A percentile compares a stretch with the other conserved stretches of the same genome.
phyloP scores from a whole-genome alignment of 2,113 vertebrate species.

The Tragelaphus scriptus region DNA sequence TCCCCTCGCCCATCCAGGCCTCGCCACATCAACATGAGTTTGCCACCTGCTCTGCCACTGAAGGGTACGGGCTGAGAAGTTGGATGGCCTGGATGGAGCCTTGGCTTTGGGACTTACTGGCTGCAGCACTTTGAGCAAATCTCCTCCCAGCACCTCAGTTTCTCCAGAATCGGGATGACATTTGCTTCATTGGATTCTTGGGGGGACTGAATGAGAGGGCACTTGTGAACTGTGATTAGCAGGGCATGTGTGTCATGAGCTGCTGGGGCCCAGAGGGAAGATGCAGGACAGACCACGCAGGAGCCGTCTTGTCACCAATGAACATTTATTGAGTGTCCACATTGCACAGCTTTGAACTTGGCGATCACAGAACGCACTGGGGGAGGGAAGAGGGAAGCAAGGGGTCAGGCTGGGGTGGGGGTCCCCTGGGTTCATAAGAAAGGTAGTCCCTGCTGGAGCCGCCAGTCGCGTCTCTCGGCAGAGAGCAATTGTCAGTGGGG shows the following conservation, averaged over 20 bases:
- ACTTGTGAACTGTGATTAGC: neutral
- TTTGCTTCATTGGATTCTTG: neutral
- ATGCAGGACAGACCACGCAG: neutral
- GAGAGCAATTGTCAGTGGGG: conserved; percentile 47
- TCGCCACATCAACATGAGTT: neutral
- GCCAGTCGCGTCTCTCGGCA: conserved; percentile 68
- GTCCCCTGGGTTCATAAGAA: conserved; percentile 27
- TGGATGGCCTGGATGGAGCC: neutral
- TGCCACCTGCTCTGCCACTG: neutral
- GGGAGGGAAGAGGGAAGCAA: conserved; percentile 14
- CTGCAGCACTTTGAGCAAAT: neutral
- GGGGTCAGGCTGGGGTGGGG: neutral
- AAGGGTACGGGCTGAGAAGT: too few species aligned
- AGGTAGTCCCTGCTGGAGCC: conserved; percentile 59
- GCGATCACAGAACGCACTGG: conserved; percentile 57
- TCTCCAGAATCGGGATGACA: neutral
- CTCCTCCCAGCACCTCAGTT: neutral
- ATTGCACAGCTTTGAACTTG: conserved; percentile 72
- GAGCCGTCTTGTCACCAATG: conserved; percentile 49
- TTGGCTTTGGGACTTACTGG: neutral
- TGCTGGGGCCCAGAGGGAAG: neutral
- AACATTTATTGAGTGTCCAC: conserved; percentile 74
- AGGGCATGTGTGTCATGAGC: neutral
- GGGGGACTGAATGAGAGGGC: neutral
- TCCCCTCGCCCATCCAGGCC: neutral